Base-by-base conservation (phyloP, 2,888 invertebrate species). In the Euspilapteryx auroguttella region DNA sequence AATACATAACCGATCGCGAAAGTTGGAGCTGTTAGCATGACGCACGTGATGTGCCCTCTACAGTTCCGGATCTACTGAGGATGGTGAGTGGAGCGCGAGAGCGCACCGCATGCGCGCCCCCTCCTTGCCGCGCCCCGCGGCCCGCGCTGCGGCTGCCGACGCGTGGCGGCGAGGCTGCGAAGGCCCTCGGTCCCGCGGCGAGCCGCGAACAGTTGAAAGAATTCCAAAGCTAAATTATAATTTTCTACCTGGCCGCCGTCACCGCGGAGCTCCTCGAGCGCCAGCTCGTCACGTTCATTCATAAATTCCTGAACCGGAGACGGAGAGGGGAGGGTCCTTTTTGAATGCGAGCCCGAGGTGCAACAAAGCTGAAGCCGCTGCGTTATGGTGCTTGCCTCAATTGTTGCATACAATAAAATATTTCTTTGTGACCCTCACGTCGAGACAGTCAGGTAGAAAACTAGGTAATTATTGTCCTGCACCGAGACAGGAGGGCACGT, bases 1-100 rank as follows among this genome's bases (percentile, higher is more conserved):
- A 73, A 69, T 66, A 73, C 71, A 65, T 73, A 73, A 71, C 73
- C 69, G 54, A 66, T 69, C 73, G 75, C 65, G 68, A 73, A 71
- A 69, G 69, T 71, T 68, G 57, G 56, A 46, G 51, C 56, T 43
- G 59, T 48, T 80, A 77, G 45, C 89, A 89, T 69, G 87, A 84
- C 62, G 79, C 51, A 78, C 80, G 44, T 62, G 59, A 45, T 59
- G 51, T 51, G 52, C 66, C 43, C 65, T 59, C 65, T 62, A 45
- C 58, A 59, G 47, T 48, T 61, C 47, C 49, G 51, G 55, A 55
- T 59, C 57, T 62, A 75, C 75, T 73, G 69, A 37, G 39, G 38
- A 33, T 34, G 22, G 9, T 7, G 26, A 69, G 65, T 58, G 59
- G 59, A 17, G 17, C 8, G 17, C 8, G 57, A 55, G 51, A 29